These are phyloP conservation scores for Albula goreensis DNA, from an alignment of 2,113 vertebrate species.

Conservation along the genomic window DNA sequence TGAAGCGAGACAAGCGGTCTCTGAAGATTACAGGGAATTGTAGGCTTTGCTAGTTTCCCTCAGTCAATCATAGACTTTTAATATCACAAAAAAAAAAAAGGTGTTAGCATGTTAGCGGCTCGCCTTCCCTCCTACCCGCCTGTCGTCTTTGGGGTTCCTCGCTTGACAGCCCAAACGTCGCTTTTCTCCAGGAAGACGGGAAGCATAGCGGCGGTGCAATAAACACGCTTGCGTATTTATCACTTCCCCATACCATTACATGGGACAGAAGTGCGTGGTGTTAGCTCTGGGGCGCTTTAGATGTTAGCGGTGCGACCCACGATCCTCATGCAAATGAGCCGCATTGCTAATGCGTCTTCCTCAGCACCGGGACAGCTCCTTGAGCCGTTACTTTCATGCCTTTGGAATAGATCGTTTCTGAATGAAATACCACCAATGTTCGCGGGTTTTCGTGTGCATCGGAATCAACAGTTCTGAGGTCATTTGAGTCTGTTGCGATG, in stretches of 20 bases:
- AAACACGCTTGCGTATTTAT: neutral
- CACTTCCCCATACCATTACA: neutral
- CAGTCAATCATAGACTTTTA: slow-evolving; percentile 44
- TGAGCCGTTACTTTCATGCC: neutral
- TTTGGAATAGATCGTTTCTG: neutral
- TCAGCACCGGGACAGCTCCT: neutral
- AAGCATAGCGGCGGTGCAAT: neutral
- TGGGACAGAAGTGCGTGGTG: neutral
- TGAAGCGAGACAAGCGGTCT: slow-evolving; percentile 57
- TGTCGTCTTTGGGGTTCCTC: neutral
- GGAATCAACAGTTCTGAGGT: neutral
- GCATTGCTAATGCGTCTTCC: neutral
- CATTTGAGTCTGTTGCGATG: neutral
- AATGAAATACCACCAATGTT: neutral
- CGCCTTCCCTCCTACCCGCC: neutral
- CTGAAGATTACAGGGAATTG: slow-evolving; percentile 47
- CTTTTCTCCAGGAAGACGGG: neutral
- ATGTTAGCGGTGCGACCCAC: neutral
- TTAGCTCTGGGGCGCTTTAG: neutral
- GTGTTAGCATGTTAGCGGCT: neutral
- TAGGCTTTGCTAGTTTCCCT: slow-evolving; percentile 51
- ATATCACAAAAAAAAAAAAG: neutral
- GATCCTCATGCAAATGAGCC: neutral
- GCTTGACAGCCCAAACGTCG: neutral
- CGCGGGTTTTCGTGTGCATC: neutral